phyloP scores from a whole-genome alignment of 2,113 vertebrate genomes.

The Arenaria interpres region DNA sequence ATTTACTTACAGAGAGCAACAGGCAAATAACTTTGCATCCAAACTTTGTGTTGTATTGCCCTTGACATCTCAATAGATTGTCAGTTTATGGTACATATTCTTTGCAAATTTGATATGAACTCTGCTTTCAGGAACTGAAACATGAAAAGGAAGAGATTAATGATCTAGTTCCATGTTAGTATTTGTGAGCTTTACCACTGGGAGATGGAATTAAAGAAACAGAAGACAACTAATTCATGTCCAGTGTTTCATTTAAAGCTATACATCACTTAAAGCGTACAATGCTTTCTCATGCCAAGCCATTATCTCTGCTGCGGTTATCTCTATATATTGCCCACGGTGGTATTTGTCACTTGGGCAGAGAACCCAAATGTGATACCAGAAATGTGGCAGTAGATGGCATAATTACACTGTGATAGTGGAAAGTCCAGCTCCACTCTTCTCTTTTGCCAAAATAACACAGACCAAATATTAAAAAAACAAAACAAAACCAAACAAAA shows the following conservation, averaged over 20 bases:
- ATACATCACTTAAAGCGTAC: not conserved
- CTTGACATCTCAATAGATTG: not conserved
- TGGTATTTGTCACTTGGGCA: not conserved
- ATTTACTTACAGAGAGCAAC: not conserved
- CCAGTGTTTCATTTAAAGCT: not conserved
- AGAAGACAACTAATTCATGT: not conserved
- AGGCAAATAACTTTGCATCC: not conserved
- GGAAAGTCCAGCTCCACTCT: not conserved
- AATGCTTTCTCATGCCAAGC: not conserved
- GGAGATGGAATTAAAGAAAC: not conserved
- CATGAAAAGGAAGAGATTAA: not conserved
- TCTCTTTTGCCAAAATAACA: not conserved
- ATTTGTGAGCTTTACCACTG: not conserved
- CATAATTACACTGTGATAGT: conserved; percentile 6
- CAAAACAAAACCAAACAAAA: not conserved
- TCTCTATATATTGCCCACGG: not conserved
- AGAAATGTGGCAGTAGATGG: conserved; percentile 48
- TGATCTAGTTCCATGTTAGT: not conserved
- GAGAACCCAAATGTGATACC: conserved; percentile 6
- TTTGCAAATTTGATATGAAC: not conserved
- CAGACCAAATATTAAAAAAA: not conserved
- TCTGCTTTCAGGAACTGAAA: not conserved
- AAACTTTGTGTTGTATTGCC: not conserved
- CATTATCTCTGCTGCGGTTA: not conserved
- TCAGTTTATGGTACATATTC: not conserved